Conservation (phyloP, 2,797 vertebrate genomes). For the Pseudochromis fuscus region DNA sequence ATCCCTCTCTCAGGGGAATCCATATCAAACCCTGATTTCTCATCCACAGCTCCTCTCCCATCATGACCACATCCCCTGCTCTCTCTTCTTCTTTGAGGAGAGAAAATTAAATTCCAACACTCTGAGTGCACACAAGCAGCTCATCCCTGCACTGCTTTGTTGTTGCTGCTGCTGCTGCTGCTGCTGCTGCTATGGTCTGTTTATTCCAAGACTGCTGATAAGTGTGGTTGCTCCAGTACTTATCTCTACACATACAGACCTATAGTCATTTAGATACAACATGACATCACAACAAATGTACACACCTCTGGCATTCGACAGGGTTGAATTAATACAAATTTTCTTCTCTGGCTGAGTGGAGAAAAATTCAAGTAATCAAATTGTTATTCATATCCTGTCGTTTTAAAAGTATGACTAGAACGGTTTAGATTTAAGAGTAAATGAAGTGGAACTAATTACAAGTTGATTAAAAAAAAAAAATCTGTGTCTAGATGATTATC, state of each 20-base stretch:
- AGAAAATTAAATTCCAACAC: constrained; percentile 53
- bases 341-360: constrained; percentile 34
- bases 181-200: constrained; percentile 14
- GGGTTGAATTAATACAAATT: constrained; percentile 6
- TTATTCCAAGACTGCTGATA: constrained; percentile 26
- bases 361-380: constrained; percentile 28
- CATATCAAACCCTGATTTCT: constrained; percentile 46
- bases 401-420: constrained; percentile 31
- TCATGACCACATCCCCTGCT: constrained; percentile 33
- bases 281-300: constrained; percentile 16
- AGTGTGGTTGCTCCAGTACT: not conserved
- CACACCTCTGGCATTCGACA: constrained; percentile 13
- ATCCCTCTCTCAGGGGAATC: constrained; percentile 42
- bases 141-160: constrained; percentile 14
- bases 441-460: constrained; percentile 37
- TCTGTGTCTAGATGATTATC: constrained; percentile 24
- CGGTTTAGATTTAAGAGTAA: constrained; percentile 16
- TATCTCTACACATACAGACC: not conserved
- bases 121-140: constrained; percentile 10
- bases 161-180: constrained; percentile 3
- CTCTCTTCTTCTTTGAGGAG: constrained; percentile 25
- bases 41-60: constrained; percentile 28
- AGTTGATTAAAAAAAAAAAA: constrained; percentile 23
- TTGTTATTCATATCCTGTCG: constrained; percentile 17
- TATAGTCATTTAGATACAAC: not conserved